Evolutionary conservation across 2,888 invertebrate genomes (phyloP).

Genomic region (Amorpha juglandis): DNA sequence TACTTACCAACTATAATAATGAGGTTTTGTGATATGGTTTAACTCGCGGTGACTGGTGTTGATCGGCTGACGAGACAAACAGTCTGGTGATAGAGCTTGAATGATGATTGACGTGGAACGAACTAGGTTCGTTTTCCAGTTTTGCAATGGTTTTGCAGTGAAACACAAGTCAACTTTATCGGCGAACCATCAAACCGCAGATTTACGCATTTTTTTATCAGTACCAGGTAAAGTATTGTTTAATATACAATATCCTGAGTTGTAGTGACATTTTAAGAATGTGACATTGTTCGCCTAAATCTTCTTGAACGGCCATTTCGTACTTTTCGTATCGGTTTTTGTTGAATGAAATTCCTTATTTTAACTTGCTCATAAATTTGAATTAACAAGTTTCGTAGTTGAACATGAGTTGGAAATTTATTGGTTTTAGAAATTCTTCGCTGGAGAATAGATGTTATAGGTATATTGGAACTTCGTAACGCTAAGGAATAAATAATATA

Average conservation of each 20-base stretch:
- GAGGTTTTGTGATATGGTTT: too few species aligned
- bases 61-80: background rate
- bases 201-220: background rate
- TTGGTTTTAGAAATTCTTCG: background rate
- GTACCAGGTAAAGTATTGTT: background rate
- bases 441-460: background rate
- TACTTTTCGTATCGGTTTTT: background rate
- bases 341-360: background rate
- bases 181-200: background rate
- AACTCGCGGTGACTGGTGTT: background rate
- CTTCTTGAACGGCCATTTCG: too few species aligned
- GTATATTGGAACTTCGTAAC: background rate
- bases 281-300: too few species aligned
- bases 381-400: background rate
- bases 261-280: too few species aligned
- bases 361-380: background rate
- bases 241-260: too few species aligned
- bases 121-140: background rate
- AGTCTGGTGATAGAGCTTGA: background rate
- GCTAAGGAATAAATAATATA: background rate
- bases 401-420: background rate
- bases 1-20: background rate
- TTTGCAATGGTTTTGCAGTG: background rate
- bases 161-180: background rate
- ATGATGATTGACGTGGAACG: background rate